Conservation (phyloP, 2,113 vertebrate species). For the Pantherophis guttatus region DNA sequence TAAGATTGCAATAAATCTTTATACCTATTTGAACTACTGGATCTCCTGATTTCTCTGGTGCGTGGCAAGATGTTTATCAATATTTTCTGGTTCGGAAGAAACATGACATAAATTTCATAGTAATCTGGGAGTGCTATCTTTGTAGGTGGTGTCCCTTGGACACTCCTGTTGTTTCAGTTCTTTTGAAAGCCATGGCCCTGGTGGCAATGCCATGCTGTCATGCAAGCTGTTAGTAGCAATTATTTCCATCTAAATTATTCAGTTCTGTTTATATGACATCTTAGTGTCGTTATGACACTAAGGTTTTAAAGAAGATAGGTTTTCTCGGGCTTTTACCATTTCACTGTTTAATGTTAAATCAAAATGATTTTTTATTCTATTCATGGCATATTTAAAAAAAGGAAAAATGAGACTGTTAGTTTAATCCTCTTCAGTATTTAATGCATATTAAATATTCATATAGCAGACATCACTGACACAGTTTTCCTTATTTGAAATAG, state of each 20-base stretch:
- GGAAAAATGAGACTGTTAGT: background rate
- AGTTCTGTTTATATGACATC: background rate
- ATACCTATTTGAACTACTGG: background rate
- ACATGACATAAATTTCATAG: background rate
- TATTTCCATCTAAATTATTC: background rate
- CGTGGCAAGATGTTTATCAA: background rate
- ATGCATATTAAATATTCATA: background rate
- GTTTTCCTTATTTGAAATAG: background rate
- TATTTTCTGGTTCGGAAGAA: background rate
- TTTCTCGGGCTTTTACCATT: fast-evolving
- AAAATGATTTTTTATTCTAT: background rate
- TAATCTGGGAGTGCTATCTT: background rate
- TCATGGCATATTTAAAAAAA: background rate
- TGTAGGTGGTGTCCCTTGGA: background rate
- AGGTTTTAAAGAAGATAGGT: background rate
- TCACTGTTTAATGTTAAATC: background rate
- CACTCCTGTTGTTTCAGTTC: background rate
- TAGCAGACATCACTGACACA: background rate
- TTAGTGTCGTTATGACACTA: background rate
- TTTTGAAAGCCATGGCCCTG: background rate
- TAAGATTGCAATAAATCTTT: background rate
- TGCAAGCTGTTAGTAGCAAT: background rate
- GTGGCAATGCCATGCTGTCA: background rate
- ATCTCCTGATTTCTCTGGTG: no score
- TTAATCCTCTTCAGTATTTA: background rate